Evolutionary conservation across 2,888 invertebrate species (phyloP), one percentile per base, ranked within the genome.

Genomic region (Galeruca laticollis): DNA sequence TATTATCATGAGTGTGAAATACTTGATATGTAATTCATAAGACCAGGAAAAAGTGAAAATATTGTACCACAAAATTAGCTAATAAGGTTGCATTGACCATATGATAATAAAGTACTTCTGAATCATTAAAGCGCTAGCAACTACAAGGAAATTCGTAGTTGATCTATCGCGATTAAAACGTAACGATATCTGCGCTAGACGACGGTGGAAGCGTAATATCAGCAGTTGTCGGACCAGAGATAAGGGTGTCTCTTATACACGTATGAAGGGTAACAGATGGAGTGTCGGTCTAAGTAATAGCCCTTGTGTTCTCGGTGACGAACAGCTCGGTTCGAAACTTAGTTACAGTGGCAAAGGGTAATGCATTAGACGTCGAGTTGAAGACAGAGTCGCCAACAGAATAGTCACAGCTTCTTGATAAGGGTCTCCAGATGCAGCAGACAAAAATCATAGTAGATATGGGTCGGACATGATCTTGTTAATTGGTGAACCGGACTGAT

Each of bases 231-330:
- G 33, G 47, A 18, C 56, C 20, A 35, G 13, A 66, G 66, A 66
- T 66, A 61, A 68, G 67, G 59, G 76, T 76, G 77, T 77, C 76
- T 78, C 78, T 75, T 74, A 71, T 69, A 51, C 69, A 64, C 72
- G 68, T 75, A 76, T 78, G 76, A 76, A 76, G 76, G 75, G 78
- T 78, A 78, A 78, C 79, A 78, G 78, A 79, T 79, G 77, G 76
- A 79, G 76, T 76, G 76, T 76, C 76, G 72, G 73, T 73, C 68
- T 71, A 71, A 73, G 74, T 77, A 77, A 77, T 76, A 69, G 76
- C 64, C 64, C 72, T 64, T 60, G 51, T 70, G 70, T 67, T 69
- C 69, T 69, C 74, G 56, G 51, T 78, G 79, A 79, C 76, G 73
- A 78, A 79, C 75, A 77, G 73, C 75, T 76, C 74, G 79, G 80